These are phyloP conservation scores for Plectropomus leopardus DNA, from an alignment of 2,113 vertebrate genomes.

Conservation along the genomic window DNA sequence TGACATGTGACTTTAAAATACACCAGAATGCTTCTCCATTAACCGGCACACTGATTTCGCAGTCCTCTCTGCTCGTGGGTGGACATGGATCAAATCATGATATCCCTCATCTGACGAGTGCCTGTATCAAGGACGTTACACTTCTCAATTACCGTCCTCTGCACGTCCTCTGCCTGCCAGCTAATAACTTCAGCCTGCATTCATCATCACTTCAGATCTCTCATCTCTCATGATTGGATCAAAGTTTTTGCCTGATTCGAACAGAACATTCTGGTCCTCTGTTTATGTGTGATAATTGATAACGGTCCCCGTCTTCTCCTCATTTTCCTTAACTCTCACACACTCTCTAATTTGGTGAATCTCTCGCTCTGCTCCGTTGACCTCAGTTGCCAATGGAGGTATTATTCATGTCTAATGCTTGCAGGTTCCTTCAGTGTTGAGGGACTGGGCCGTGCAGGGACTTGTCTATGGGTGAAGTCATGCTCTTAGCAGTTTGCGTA, in stretches of 20 bases:
- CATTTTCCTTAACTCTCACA: background rate
- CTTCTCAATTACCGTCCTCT: constrained; percentile 35
- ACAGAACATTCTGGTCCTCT: background rate
- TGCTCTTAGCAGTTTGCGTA: constrained; percentile 21
- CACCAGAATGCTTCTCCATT: constrained; percentile 38
- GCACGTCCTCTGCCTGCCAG: constrained; percentile 38
- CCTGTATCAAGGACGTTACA: constrained; percentile 44
- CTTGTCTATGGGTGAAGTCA: constrained; percentile 40
- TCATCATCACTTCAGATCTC: constrained; percentile 25
- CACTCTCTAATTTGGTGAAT: constrained; percentile 15
- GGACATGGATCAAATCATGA: constrained; percentile 63
- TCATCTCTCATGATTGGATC: constrained; percentile 38
- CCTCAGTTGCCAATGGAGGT: constrained; percentile 26
- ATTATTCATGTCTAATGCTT: constrained; percentile 8
- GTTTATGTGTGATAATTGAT: constrained; percentile 15
- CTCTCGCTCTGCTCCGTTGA: background rate
- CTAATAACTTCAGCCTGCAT: constrained; percentile 32
- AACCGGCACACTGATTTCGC: constrained; percentile 38
- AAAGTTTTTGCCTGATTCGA: constrained; percentile 10
- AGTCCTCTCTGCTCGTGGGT: constrained; percentile 46
- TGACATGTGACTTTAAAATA: constrained; percentile 54
- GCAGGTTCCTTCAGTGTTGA: constrained; percentile 14
- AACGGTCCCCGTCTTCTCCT: constrained; percentile 13
- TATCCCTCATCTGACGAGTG: constrained; percentile 61
- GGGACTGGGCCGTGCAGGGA: constrained; percentile 43